Conservation (phyloP, 2,113 vertebrate species). For the Euleptes europaea region DNA sequence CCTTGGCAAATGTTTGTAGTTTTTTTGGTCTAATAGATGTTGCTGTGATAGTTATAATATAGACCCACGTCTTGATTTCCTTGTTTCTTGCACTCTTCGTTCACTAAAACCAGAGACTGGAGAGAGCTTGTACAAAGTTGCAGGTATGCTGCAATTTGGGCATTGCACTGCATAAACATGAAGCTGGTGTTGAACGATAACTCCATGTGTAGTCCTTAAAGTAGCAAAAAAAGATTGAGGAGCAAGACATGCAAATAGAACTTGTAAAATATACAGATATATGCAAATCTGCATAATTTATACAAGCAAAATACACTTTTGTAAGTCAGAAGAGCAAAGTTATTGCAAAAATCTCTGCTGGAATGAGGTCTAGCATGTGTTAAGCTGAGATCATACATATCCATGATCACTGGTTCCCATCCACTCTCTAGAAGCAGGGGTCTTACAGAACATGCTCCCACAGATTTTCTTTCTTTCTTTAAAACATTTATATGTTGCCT, state of each 20-base stretch:
- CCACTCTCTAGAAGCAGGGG: background rate
- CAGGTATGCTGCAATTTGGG: background rate
- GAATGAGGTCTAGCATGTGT: background rate
- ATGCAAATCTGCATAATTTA: background rate
- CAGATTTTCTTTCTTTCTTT: no score
- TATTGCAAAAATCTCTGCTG: background rate
- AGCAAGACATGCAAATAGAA: background rate
- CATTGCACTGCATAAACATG: background rate
- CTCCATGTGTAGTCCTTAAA: background rate
- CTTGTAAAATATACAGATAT: background rate
- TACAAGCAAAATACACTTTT: background rate
- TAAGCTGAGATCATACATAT: background rate
- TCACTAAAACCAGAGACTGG: background rate
- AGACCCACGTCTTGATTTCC: background rate
- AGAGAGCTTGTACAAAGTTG: background rate
- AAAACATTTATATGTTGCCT: no score
- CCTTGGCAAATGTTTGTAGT: no score
- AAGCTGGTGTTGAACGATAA: no score
- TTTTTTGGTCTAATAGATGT: no score
- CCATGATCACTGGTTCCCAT: background rate
- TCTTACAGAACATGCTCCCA: background rate
- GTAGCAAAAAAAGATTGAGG: background rate
- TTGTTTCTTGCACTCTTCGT: background rate
- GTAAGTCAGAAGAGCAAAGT: background rate
- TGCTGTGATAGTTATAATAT: background rate